phyloP scores from a whole-genome alignment of 2,113 vertebrate species.

The Petaurus breviceps region DNA sequence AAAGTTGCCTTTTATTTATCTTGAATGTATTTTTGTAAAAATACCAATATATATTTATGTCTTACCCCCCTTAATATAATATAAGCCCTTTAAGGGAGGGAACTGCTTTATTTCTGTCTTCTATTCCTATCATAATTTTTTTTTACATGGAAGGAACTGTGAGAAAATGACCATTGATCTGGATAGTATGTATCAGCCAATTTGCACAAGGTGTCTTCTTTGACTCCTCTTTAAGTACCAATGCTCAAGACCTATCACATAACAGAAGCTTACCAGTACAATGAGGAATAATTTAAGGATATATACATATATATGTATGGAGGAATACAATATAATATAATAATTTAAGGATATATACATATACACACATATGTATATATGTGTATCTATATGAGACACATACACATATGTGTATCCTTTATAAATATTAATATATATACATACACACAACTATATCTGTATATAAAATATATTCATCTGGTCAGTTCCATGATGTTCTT shows the following conservation, averaged over 20 bases:
- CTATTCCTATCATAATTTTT: not conserved
- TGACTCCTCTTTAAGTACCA: too few relatives aligned
- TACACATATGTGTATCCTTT: too few relatives aligned
- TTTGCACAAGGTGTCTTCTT: not conserved
- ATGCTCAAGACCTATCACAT: not conserved
- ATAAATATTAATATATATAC: too few relatives aligned
- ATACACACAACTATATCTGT: not conserved
- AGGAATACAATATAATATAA: too few relatives aligned
- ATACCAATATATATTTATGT: too few relatives aligned
- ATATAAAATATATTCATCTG: not conserved
- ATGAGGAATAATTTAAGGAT: not conserved
- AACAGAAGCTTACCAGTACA: not conserved
- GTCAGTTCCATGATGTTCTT: not conserved
- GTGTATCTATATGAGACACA: too few relatives aligned
- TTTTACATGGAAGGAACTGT: not conserved
- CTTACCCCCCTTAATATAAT: too few relatives aligned
- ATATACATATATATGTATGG: too few relatives aligned
- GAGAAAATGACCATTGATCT: not conserved
- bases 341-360: too few relatives aligned
- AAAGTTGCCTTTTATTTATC: too few relatives aligned
- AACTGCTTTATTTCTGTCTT: not conserved
- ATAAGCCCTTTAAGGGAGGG: not conserved
- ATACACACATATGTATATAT: not conserved
- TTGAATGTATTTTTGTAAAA: too few relatives aligned
- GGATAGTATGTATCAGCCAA: not conserved